Evolutionary conservation across 2,797 vertebrate species (phyloP), one percentile per base, ranked within the genome.

Genomic region (Nannoperca australis): DNA sequence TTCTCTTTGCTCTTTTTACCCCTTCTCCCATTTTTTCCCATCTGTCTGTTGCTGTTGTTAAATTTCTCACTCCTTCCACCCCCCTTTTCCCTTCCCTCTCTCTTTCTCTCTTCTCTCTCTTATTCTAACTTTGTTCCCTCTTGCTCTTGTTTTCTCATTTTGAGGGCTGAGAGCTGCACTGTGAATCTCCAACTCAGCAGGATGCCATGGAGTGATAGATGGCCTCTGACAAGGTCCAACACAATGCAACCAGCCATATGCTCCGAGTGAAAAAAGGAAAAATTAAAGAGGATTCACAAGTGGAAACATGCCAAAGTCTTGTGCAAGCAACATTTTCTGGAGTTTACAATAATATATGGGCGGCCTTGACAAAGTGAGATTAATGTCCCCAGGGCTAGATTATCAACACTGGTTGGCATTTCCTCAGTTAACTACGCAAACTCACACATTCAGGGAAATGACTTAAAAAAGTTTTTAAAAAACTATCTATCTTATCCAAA

Each of bases 181-280:
- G 74, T 84, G 85, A 83, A 85, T 87, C 84, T 83, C 82, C 70
- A 73, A 44, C 90, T 58, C 94, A 94, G 94, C 88, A 84, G 93
- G 93, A 93, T 86, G 83, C 89, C 85, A 56, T 70, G 50, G 73
- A 87, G 82, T 95, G 94, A 95, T 94, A 91, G 86, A 95, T 94
- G 86, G 93, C 81, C 86, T 80, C 87, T 95, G 93, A 94, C 93
- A 93, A 93, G 91, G 89, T 89, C 87, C 88, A 91, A 93, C 90
- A 93, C 86, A 92, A 91, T 89, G 86, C 91, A 92, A 91, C 82
- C 85, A 89, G 76, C 83, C 89, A 94, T 88, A 91, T 90, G 90
- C 85, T 87, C 85, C 22, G 11, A 80, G 84, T 73, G 72, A 79
- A 91, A 79, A 76, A 78, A 60, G 62, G 56, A 73, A 79, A 77